phyloP scores from a whole-genome alignment of 2,888 invertebrate species.

The Cheilosia scutellata region DNA sequence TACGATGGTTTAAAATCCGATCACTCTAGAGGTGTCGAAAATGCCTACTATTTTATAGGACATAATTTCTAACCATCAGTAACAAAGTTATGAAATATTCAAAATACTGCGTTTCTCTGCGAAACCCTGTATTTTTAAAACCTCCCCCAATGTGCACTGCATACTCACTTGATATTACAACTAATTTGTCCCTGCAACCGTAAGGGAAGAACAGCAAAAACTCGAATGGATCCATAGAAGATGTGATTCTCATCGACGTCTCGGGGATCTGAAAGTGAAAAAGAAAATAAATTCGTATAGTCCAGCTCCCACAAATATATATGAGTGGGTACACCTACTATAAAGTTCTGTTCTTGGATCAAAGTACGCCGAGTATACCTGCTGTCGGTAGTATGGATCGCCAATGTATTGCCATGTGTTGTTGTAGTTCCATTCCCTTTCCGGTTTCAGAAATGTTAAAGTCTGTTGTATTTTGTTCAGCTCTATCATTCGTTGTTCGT shows the following conservation, averaged over 20 bases:
- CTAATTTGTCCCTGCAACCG: constrained; percentile 77
- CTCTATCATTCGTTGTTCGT: constrained; percentile 79
- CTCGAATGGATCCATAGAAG: constrained; percentile 79
- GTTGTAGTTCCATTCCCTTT: constrained; percentile 80
- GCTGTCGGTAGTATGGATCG: constrained; percentile 79
- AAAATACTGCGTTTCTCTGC: too few species aligned
- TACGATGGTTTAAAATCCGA: too few species aligned
- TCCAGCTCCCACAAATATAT: neutral
- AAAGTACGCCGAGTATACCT: constrained; percentile 84
- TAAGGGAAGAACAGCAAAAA: constrained; percentile 81
- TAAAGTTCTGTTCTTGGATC: constrained; percentile 82
- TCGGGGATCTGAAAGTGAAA: constrained; percentile 64
- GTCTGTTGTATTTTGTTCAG: constrained; percentile 79
- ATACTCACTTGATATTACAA: constrained; percentile 79
- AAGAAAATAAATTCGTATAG: neutral
- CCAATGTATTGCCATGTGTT: constrained; percentile 82
- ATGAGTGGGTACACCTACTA: constrained; percentile 68
- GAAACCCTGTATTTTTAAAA: neutral
- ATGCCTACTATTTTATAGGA: too few species aligned
- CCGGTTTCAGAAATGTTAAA: constrained; percentile 79
- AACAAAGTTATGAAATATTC: too few species aligned
- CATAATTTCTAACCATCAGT: too few species aligned
- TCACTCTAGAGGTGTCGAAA: too few species aligned
- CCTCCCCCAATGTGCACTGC: neutral
- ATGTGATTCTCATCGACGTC: constrained; percentile 43